phyloP scores from a whole-genome alignment of 2,888 invertebrate species.

The Alcis repandata region DNA sequence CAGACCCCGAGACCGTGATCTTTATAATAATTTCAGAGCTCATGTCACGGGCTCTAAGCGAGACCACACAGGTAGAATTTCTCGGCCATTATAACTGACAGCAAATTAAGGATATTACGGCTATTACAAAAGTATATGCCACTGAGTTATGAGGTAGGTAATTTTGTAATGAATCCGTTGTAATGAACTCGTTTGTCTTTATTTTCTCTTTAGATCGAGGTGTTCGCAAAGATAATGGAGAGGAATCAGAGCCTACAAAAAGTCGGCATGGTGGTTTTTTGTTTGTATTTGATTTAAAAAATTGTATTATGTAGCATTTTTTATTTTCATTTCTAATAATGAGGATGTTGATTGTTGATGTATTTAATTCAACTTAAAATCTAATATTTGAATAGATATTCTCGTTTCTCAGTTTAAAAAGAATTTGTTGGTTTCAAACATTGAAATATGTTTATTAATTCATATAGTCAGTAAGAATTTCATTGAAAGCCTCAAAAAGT shows the following conservation, averaged over 20 bases:
- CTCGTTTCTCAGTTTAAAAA: too few species aligned
- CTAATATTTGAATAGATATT: too few species aligned
- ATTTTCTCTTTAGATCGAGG: slow-evolving; percentile 8
- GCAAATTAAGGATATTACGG: slow-evolving; percentile 56
- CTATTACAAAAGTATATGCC: slow-evolving; percentile 54
- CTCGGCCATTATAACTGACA: slow-evolving; percentile 41
- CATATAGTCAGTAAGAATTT: too few species aligned
- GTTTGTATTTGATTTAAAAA: too few species aligned
- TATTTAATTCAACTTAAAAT: too few species aligned
- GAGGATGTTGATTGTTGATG: too few species aligned
- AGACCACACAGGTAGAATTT: slow-evolving; percentile 62
- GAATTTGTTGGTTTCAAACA: too few species aligned
- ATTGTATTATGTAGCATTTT: too few species aligned
- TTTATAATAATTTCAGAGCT: slow-evolving; percentile 1
- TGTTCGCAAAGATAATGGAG: neutral
- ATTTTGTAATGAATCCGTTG: slow-evolving; percentile 32
- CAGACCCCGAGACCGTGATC: slow-evolving; percentile 1
- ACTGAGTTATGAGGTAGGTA: slow-evolving; percentile 38
- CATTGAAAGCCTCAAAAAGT: neutral
- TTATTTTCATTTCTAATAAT: too few species aligned
- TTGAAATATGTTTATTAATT: too few species aligned
- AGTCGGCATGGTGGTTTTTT: too few species aligned
- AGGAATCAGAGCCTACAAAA: neutral
- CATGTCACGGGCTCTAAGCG: slow-evolving; percentile 8
- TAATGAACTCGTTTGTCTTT: slow-evolving; percentile 44